Percentiles rank a stretch among this genome's conserved stretches.
Evolutionary conservation across 2,113 vertebrate genomes (phyloP).

Genomic region (Cyrtonyx montezumae): DNA sequence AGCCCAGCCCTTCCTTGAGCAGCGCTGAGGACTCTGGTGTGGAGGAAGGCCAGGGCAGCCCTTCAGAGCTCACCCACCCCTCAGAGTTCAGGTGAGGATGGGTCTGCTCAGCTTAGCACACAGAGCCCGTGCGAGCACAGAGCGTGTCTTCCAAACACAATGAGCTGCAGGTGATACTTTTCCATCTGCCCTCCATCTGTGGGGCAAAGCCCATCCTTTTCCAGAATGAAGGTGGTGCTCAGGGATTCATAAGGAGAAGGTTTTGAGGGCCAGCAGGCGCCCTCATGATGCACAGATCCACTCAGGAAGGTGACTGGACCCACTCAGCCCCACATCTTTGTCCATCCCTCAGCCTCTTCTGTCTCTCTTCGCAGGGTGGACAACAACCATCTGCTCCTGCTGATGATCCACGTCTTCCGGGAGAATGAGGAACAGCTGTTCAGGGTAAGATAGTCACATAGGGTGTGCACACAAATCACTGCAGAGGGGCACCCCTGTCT

Average conservation of each 20-base stretch:
- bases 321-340: accelerated
- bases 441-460: constrained; percentile 79
- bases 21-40: constrained; percentile 79
- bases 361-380: constrained; percentile 85
- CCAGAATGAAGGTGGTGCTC: neutral
- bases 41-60: constrained; percentile 83
- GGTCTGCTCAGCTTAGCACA: neutral
- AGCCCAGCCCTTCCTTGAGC: constrained; percentile 74
- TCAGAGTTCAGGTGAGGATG: constrained; percentile 92
- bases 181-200: accelerated
- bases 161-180: accelerated
- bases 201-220: neutral
- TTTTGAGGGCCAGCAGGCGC: neutral
- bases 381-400: constrained; percentile 95
- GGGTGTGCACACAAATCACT: accelerated
- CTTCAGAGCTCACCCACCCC: constrained; percentile 84
- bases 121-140: neutral
- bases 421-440: constrained; percentile 98
- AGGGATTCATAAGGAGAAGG: neutral
- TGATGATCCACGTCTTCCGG: constrained; percentile 98
- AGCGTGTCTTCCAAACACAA: neutral
- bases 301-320: neutral
- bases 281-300: neutral
- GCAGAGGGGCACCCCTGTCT: accelerated
- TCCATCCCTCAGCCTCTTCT: neutral